phyloP scores from a whole-genome alignment of 2,113 vertebrate genomes.

The Chinchilla lanigera region DNA sequence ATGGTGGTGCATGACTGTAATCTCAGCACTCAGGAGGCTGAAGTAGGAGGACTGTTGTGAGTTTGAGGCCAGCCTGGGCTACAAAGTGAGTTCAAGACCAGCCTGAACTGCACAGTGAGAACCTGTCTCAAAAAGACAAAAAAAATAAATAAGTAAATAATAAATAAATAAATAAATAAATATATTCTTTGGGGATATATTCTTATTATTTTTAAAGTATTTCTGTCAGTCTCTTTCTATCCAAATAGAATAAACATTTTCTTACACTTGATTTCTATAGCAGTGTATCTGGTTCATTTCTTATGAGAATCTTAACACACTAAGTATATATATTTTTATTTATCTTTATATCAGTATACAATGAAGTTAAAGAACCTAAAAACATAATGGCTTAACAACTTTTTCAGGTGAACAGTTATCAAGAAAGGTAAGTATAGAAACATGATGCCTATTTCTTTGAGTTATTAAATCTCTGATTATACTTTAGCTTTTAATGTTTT shows the following conservation, averaged over 20 bases:
- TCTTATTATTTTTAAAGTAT: slow-evolving; percentile 25
- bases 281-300: background rate
- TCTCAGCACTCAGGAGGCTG: too few species aligned
- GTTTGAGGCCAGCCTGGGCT: too few species aligned
- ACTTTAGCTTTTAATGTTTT: background rate
- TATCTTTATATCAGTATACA: background rate
- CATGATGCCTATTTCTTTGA: slow-evolving; percentile 7
- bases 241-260: background rate
- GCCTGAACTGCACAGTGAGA: too few species aligned
- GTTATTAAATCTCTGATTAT: background rate
- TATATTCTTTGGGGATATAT: background rate
- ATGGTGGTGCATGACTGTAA: too few species aligned
- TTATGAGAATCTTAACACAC: background rate
- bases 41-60: too few species aligned
- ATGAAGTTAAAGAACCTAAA: background rate
- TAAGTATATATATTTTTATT: background rate
- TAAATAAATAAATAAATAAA: too few species aligned
- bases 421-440: background rate
- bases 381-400: background rate
- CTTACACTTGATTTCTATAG: background rate
- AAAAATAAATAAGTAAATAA: too few species aligned
- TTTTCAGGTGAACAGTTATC: background rate
- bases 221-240: background rate
- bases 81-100: too few species aligned
- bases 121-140: too few species aligned